phyloP scores from a whole-genome alignment of 2,888 invertebrate genomes.

The Boloria euphrosyne region DNA sequence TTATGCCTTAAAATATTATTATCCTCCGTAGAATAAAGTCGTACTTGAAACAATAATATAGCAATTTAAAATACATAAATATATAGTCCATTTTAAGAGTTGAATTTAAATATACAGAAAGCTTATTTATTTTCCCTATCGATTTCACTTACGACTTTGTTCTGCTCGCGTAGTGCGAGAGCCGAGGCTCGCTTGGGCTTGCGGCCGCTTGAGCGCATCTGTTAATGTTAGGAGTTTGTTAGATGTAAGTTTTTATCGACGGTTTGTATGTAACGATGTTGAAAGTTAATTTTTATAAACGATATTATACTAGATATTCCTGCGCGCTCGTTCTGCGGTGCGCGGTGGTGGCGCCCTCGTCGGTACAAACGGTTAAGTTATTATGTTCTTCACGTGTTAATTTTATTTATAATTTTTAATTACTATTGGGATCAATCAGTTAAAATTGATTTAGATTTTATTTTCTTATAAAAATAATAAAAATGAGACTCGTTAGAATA shows the following conservation, averaged over 20 bases:
- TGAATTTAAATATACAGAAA: constrained; percentile 10
- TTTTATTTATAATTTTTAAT: constrained; percentile 67
- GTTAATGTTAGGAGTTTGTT: constrained; percentile 67
- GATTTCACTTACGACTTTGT: constrained; percentile 12
- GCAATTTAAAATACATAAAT: constrained; percentile 5
- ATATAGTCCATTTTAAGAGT: constrained; percentile 13
- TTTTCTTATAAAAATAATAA: constrained; percentile 64
- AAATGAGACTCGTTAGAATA: constrained; percentile 67
- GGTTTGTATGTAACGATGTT: constrained; percentile 74
- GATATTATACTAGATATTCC: constrained; percentile 53
- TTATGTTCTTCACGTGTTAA: constrained; percentile 63
- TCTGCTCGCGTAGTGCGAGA: constrained; percentile 35
- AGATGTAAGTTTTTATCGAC: constrained; percentile 78
- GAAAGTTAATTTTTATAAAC: constrained; percentile 69
- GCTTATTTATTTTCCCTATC: constrained; percentile 17
- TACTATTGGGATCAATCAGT: constrained; percentile 78
- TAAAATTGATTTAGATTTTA: constrained; percentile 72
- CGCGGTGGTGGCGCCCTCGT: constrained; percentile 71
- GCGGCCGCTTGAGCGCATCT: constrained; percentile 62
- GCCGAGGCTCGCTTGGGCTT: constrained; percentile 55
- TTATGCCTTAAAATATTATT: constrained; percentile 62
- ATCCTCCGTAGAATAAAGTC: constrained; percentile 30
- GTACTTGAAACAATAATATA: constrained; percentile 17
- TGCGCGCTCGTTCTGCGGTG: constrained; percentile 72
- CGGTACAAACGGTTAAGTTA: constrained; percentile 78